Evolutionary conservation across 2,797 vertebrate genomes (phyloP).

Genomic region (Spheniscus humboldti): DNA sequence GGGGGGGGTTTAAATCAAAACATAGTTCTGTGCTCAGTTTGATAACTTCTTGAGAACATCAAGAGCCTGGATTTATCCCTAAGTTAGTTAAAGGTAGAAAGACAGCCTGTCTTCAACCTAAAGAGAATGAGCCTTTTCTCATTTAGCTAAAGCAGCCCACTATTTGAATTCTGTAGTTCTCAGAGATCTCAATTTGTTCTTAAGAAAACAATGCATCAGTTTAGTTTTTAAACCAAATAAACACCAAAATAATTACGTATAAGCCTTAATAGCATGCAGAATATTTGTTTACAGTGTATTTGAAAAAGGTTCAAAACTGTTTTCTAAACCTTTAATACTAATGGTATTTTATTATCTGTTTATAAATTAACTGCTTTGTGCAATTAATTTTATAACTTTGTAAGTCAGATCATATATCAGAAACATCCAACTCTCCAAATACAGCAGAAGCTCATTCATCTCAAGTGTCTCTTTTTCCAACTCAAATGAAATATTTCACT

Average conservation of each 20-base stretch:
- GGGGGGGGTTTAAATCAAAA: neutral
- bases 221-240: neutral
- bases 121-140: neutral
- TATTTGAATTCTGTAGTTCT: neutral
- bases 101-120: neutral
- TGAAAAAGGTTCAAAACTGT: neutral
- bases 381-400: neutral
- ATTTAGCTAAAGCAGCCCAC: neutral
- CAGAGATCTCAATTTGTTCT: neutral
- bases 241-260: neutral
- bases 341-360: neutral
- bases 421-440: slow-evolving; percentile 23
- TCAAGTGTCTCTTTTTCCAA: slow-evolving; percentile 24
- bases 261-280: neutral
- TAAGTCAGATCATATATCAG: neutral
- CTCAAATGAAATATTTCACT: slow-evolving; percentile 47
- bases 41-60: neutral
- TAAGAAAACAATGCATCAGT: neutral
- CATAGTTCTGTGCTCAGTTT: neutral
- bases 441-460: slow-evolving; percentile 41
- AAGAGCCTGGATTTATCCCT: neutral
- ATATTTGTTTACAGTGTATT: neutral
- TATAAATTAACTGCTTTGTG: neutral
- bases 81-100: neutral
- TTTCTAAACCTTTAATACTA: neutral